Evolutionary conservation across 2,113 vertebrate genomes (phyloP), one percentile per base, ranked within the genome.

Genomic region (Theristicus caerulescens): DNA sequence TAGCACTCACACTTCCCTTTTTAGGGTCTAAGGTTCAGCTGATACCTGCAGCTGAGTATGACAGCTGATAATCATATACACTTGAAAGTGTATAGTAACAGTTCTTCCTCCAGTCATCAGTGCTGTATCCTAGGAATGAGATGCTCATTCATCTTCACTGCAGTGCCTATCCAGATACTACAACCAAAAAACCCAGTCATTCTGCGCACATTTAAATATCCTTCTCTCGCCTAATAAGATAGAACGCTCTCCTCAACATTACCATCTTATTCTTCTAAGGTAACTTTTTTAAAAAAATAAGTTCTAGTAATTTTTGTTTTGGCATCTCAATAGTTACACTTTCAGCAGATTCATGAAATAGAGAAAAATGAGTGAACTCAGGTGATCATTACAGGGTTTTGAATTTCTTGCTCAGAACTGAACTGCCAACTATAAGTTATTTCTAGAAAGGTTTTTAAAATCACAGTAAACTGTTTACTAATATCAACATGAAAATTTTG

Each of bases 371-470:
- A 67, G 22, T 62, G 59, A 71, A 26, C 29, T 74, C 27, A 9
- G 26, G 14, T 73, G 11, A 29, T 44, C 6, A 5, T 14, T 36
- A 24, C 15, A 46, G 18, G n/a, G 51, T 31, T 69, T 36, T n/a
- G 16, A 47, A 72, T 31, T 52, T 73, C 54, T 73, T 57, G 59
- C 59, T 64, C 17, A 70, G 38, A 83, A 80, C 31, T 20, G 31
- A 90, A 44, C 29, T 72, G 70, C 24, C 32, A 84, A n/a, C 31
- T 46, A 0, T 3, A 47, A 83, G 16, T 86, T 95, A 74, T 19
- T 89, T 89, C 38, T 87, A 49, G 66, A 72, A 88, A 46, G 8
- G 31, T 27, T 89, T 86, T 87, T 89, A 77, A 95, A 95, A 82
- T 83, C 51, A 70, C 14, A 67, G 44, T 82, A 24, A 95, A 84